phyloP scores from a whole-genome alignment of 2,113 vertebrate species.

The Mola mola region DNA sequence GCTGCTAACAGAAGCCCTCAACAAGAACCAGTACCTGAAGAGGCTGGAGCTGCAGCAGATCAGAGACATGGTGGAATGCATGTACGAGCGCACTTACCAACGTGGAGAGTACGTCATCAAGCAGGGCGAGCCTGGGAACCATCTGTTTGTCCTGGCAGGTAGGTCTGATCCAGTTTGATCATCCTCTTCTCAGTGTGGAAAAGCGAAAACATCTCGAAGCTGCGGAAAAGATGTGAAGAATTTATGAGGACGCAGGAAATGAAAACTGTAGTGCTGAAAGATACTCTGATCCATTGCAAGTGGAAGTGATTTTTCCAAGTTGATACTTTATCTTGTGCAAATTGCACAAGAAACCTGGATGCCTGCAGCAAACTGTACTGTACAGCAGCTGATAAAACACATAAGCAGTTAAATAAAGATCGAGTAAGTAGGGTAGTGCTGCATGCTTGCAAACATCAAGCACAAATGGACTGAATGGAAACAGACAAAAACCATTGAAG shows the following conservation, averaged over 20 bases:
- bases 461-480: no score
- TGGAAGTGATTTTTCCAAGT: no score
- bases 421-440: no score
- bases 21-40: constrained; percentile 92
- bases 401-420: no score
- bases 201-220: no score
- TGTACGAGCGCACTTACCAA: constrained; percentile 90
- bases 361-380: no score
- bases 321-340: no score
- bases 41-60: constrained; percentile 90
- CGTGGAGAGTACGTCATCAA: constrained; percentile 88
- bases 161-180: neutral
- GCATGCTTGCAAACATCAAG: no score
- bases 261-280: neutral
- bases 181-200: neutral
- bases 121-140: constrained; percentile 90
- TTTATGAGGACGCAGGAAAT: neutral
- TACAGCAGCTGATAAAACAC: no score
- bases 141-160: constrained; percentile 94
- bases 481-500: no score
- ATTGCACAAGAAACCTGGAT: no score
- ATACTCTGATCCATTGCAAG: neutral
- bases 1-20: constrained; percentile 88
- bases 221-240: neutral
- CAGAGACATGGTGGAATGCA: constrained; percentile 93